Percentiles rank a stretch among this genome's conserved stretches.
Conservation (phyloP, 2,888 invertebrate species). For the Rhopalosiphum nymphaeae region DNA sequence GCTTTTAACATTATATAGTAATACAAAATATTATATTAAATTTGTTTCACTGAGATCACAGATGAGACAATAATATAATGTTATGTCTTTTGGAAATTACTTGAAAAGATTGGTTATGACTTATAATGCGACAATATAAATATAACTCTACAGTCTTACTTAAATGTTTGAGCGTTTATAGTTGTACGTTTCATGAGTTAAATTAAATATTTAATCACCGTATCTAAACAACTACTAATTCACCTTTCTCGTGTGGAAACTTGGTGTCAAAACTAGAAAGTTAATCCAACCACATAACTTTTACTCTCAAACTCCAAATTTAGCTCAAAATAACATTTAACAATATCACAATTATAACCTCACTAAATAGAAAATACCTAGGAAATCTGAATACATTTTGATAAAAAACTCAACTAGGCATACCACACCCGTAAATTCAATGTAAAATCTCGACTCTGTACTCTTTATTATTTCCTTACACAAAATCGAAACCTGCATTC, state of each 20-base stretch:
- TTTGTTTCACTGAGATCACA: neutral
- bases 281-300: neutral
- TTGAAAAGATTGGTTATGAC: neutral
- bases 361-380: neutral
- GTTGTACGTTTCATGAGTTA: neutral
- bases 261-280: neutral
- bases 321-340: neutral
- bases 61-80: neutral
- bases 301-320: neutral
- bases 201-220: neutral
- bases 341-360: neutral
- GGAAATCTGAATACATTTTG: neutral
- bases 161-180: neutral
- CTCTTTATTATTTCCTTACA: neutral
- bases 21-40: neutral
- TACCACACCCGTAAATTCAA: neutral
- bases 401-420: neutral
- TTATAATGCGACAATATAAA: neutral
- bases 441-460: neutral
- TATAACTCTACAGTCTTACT: neutral
- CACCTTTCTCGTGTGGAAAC: neutral
- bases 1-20: neutral
- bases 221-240: neutral
- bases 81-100: neutral
- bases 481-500: neutral